Evolutionary conservation across 2,113 vertebrate species (phyloP).

Genomic region (Guaruba guarouba): DNA sequence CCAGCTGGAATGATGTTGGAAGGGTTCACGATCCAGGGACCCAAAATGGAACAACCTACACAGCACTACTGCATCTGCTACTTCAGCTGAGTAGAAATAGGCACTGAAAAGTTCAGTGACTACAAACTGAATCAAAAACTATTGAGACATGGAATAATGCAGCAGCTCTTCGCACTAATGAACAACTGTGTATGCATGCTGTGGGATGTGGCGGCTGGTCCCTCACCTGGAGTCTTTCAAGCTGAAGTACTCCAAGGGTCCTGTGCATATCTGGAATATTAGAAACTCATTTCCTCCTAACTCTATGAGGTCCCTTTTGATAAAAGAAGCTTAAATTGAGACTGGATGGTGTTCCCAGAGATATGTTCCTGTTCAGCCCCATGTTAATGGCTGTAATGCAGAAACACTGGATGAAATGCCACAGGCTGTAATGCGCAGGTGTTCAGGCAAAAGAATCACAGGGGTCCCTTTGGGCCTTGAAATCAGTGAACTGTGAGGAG

Average conservation of each 20-base stretch:
- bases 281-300: neutral
- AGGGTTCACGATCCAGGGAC: fast-evolving
- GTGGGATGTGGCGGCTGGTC: neutral
- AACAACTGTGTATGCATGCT: neutral
- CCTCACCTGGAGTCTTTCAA: neutral
- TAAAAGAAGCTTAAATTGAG: neutral
- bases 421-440: slow-evolving; percentile 5
- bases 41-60: neutral
- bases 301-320: neutral
- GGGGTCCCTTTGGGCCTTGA: neutral
- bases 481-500: slow-evolving; percentile 11
- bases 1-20: neutral
- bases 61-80: neutral
- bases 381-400: neutral
- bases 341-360: neutral
- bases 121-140: neutral
- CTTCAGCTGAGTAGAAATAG: neutral
- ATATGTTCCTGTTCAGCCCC: neutral
- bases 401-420: neutral
- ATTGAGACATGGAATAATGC: neutral
- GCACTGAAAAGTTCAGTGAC: neutral
- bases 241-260: neutral
- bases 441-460: slow-evolving; percentile 19
- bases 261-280: neutral
- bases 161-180: neutral